phyloP scores from a whole-genome alignment of 2,797 vertebrate genomes.

The Crocidura indochinensis region DNA sequence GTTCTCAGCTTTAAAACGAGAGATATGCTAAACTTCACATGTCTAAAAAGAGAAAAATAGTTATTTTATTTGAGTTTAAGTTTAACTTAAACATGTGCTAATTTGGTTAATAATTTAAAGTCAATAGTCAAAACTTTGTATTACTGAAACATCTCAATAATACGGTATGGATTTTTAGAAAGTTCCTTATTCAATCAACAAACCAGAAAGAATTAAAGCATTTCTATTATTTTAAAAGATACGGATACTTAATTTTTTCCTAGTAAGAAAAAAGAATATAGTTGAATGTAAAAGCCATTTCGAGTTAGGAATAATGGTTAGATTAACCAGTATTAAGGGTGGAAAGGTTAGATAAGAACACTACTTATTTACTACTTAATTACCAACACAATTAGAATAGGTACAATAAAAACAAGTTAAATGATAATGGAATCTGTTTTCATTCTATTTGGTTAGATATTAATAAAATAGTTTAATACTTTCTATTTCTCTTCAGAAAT shows the following conservation, averaged over 20 bases:
- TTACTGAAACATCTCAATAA: slow-evolving; percentile 25
- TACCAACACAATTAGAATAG: slow-evolving; percentile 23
- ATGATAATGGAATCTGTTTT: slow-evolving; percentile 20
- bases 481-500: slow-evolving; percentile 23
- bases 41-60: neutral
- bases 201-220: slow-evolving; percentile 9
- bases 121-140: slow-evolving; percentile 22
- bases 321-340: no score
- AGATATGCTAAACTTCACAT: neutral
- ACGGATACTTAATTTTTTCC: neutral
- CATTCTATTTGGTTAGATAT: neutral
- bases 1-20: slow-evolving; percentile 53
- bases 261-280: slow-evolving; percentile 38
- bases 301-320: neutral
- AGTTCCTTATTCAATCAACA: slow-evolving; percentile 37
- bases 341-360: neutral
- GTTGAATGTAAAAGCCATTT: slow-evolving; percentile 60
- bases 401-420: slow-evolving; percentile 26
- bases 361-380: neutral
- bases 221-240: slow-evolving; percentile 39
- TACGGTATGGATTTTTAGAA: slow-evolving; percentile 28
- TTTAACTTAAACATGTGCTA: slow-evolving; percentile 48
- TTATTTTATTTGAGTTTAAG: slow-evolving; percentile 20
- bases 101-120: slow-evolving; percentile 62
- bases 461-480: slow-evolving; percentile 60